Evolutionary conservation across 1,140 invertebrate species (phyloP), one percentile per base, ranked within the genome.

Genomic region (Pentalonia nigronervosa): DNA sequence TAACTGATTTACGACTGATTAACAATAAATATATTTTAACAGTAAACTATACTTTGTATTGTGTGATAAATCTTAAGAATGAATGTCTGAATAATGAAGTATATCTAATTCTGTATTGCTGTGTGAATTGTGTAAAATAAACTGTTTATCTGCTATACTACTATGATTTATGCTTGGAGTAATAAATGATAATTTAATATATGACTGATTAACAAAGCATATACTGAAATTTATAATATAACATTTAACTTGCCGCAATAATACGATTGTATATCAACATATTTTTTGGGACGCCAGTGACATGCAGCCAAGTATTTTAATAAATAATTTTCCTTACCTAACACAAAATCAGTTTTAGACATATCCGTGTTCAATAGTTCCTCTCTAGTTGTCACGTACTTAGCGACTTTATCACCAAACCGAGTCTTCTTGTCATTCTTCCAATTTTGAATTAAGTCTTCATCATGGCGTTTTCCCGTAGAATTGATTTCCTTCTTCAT

Each of bases 381-480:
- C 0, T 95, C 94, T 0, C 95, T 94, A 36, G 95, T 96, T 45
- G 95, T 96, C 0, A 97, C 96, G 93, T 96, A 95, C 34, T 94
- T 95, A 0, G 96, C 95, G 84, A 94, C 94, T 94, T 94, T 94
- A 94, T 94, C 94, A 93, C 94, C 94, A 90, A 94, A 94, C 91
- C 94, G 94, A 90, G 95, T 94, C 0, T 95, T 94, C 94, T 96
- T 96, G 93, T 95, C 95, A 14, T 94, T 94, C 90, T 95, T 94
- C 97, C 97, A 97, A 23, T 95, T 95, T 1, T 95, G 94, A 0
- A 96, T 95, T 76, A 97, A 95, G 95, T 97, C 96, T 86, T 95
- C 95, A 94, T 97, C 97, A 0, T 94, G 94, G 90, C 97, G 94
- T 53, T 94, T 93, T 36, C 95, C 90, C 4, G 76, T 91, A 0